Base-by-base conservation (phyloP, 2,113 vertebrate genomes). In the Scolopax mira region DNA sequence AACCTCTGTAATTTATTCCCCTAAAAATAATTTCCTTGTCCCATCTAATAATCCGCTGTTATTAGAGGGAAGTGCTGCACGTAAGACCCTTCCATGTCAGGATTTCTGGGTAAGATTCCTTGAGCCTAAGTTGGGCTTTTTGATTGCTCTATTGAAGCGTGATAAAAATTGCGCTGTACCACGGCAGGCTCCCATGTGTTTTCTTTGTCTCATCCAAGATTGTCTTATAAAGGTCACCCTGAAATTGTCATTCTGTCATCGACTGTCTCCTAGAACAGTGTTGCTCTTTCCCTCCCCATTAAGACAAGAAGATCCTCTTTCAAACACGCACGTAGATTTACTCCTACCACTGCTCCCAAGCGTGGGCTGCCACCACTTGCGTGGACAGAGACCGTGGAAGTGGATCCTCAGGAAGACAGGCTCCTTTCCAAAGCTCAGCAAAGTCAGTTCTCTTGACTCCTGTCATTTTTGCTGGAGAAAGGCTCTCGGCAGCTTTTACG, bases 401-500 rank as follows among this genome's bases (percentile, higher is more conserved):
- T 66, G 19, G 55, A 88, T 82, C 71, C 41, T n/a, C 41, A 24
- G 64, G 67, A 80, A 73, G 48, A 39, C 14, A 24, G 79, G 30
- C 82, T 88, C 37, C 60, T n/a, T 81, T 85, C 79, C 83, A 74
- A 46, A 51, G 25, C 75, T 71, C 46, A 7, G 35, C 4, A 1
- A 61, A 78, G 84, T 51, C 1, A 0, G 0, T 48, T 82, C 70
- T 79, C 79, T 81, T 42, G 61, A 67, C 44, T 94, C 69, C 80
- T 78, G 54, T 37, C 78, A 66, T 88, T 88, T 88, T 72, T 96
- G 85, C 88, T 65, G 58, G 90, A 90, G 97, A 97, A 97, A 79
- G 94, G 94, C 91, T 95, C 66, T 37, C 95, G 75, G 96, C 95
- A 98, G 73, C 96, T 97, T 96, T 96, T 96, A 97, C 77, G 17